These are phyloP conservation scores for Epistrophella euchroma DNA, from an alignment of 2,888 invertebrate genomes.

Conservation along the genomic window DNA sequence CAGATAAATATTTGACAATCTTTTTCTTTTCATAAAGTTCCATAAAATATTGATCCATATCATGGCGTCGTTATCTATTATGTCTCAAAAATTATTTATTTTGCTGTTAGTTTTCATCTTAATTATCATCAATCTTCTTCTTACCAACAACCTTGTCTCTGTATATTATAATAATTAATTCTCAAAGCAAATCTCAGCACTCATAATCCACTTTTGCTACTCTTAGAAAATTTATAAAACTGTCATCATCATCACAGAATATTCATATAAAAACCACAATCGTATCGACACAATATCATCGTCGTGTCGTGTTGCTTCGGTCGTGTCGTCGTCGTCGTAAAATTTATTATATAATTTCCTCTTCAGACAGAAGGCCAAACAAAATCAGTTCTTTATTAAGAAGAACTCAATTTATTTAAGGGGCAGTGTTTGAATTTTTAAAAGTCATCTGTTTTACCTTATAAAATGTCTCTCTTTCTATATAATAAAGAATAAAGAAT, in stretches of 20 bases:
- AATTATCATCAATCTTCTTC: neutral
- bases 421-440: neutral
- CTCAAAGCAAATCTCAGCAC: neutral
- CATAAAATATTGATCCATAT: no score
- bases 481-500: neutral
- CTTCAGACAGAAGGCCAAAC: constrained; percentile 22
- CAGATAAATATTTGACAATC: no score
- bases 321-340: neutral
- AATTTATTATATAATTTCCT: constrained; percentile 15
- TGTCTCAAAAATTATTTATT: neutral
- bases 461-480: neutral
- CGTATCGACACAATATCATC: neutral
- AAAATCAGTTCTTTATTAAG: neutral
- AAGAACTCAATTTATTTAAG: constrained; percentile 3
- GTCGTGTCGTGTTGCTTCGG: neutral
- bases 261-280: neutral
- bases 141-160: neutral
- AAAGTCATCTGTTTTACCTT: neutral
- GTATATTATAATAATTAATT: neutral
- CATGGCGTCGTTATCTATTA: neutral
- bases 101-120: neutral
- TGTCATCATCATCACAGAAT: neutral
- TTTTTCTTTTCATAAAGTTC: no score
- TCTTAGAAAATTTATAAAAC: neutral
- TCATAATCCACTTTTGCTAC: neutral